A percentile compares a stretch with the other conserved stretches of the same genome.
Conservation (phyloP, 2,797 vertebrate genomes). For the Arrhamphus sclerolepis region DNA sequence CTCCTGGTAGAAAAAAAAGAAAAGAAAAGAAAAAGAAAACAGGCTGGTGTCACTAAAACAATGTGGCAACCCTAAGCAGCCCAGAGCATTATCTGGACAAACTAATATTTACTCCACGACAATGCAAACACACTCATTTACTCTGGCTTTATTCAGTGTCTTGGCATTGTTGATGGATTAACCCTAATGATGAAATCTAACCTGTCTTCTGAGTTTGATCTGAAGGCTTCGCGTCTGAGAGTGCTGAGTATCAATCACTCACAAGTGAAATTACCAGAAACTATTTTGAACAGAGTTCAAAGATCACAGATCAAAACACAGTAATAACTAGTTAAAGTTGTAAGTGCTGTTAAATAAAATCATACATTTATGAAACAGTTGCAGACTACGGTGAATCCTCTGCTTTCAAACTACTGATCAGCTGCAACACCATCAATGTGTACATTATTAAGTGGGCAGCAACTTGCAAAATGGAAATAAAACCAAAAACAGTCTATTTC, state of each 20-base stretch:
- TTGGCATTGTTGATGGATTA: conserved; percentile 78
- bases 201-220: conserved; percentile 63
- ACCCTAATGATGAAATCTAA: conserved; percentile 72
- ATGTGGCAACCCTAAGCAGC: conserved; percentile 70
- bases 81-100: conserved; percentile 77
- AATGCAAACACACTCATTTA: conserved; percentile 75
- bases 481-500: conserved; percentile 68
- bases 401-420: conserved; percentile 50
- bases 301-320: conserved; percentile 1
- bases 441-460: conserved; percentile 42
- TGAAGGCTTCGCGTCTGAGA: conserved; percentile 52
- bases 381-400: conserved; percentile 10
- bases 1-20: conserved; percentile 35
- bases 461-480: conserved; percentile 62
- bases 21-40: conserved; percentile 29
- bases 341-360: conserved; percentile 16
- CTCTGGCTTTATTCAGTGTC: conserved; percentile 64
- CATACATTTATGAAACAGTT: background rate
- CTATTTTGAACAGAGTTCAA: conserved; percentile 8
- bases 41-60: conserved; percentile 73
- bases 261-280: conserved; percentile 49
- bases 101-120: conserved; percentile 79
- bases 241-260: conserved; percentile 45
- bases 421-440: conserved; percentile 49
- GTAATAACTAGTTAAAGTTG: conserved; percentile 16